Evolutionary conservation across 2,797 vertebrate species (phyloP).

Genomic region (Gobionotothen gibberifrons): DNA sequence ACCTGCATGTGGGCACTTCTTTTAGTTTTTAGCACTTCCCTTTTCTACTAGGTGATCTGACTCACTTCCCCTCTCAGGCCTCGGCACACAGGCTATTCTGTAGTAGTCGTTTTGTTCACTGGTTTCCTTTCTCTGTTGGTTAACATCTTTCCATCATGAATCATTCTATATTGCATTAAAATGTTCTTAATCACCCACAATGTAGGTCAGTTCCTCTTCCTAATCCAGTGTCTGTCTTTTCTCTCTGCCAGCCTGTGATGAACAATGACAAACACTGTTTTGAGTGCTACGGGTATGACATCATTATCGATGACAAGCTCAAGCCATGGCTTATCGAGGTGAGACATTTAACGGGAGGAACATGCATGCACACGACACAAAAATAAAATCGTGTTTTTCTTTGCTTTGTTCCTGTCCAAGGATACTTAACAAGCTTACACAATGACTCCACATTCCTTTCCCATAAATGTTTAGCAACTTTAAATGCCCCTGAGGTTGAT

Average conservation of each 20-base stretch:
- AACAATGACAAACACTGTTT: conserved; percentile 99
- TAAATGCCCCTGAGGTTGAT: conserved; percentile 46
- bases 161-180: conserved; percentile 6
- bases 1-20: conserved; percentile 5
- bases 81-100: not conserved
- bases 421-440: conserved; percentile 36
- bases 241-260: conserved; percentile 91
- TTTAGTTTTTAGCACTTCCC: conserved; percentile 48
- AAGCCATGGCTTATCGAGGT: conserved; percentile 99
- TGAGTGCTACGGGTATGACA: conserved; percentile 98
- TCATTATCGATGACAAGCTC: conserved; percentile 97
- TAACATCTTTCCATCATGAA: conserved; percentile 23
- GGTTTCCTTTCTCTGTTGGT: conserved; percentile 20
- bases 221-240: conserved; percentile 26
- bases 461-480: conserved; percentile 41
- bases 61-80: conserved; percentile 44
- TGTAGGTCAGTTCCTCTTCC: not conserved
- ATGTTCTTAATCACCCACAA: not conserved
- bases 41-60: conserved; percentile 38
- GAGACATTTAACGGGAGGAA: conserved; percentile 39
- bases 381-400: conserved; percentile 1
- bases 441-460: conserved; percentile 38
- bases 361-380: not conserved
- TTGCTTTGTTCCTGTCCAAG: not conserved
- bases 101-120: not conserved